phyloP scores from a whole-genome alignment of 2,797 vertebrate species.

The Mormyrops attenuatus region DNA sequence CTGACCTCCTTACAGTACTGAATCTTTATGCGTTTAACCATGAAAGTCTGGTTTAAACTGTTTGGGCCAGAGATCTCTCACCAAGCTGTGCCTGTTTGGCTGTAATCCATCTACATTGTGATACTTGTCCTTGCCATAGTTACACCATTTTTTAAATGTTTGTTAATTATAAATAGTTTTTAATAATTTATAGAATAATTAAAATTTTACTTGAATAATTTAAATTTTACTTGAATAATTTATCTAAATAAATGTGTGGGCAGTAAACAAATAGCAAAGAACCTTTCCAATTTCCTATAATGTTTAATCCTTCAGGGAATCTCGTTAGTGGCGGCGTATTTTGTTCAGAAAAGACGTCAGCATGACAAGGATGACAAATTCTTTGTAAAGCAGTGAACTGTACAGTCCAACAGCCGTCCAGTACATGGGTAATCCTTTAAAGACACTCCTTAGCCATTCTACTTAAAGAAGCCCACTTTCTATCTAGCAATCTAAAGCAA shows the following conservation, averaged over 20 bases:
- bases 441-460: background rate
- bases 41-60: background rate
- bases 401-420: background rate
- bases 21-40: background rate
- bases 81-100: constrained; percentile 14
- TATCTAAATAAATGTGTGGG: background rate
- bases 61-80: background rate
- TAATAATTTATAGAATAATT: background rate
- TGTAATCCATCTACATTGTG: background rate
- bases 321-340: background rate
- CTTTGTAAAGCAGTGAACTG: background rate
- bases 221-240: background rate
- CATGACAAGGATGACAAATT: background rate
- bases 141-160: background rate
- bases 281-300: background rate
- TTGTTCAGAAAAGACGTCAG: background rate
- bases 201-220: background rate
- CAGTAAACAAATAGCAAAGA: background rate
- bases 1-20: constrained; percentile 28
- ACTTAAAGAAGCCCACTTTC: background rate
- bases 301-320: background rate
- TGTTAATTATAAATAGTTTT: background rate
- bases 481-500: background rate
- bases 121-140: background rate
- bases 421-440: background rate